A percentile compares a stretch with the other conserved stretches of the same genome.
Evolutionary conservation across 2,888 invertebrate genomes (phyloP).

Genomic region (Philereme vetulata): DNA sequence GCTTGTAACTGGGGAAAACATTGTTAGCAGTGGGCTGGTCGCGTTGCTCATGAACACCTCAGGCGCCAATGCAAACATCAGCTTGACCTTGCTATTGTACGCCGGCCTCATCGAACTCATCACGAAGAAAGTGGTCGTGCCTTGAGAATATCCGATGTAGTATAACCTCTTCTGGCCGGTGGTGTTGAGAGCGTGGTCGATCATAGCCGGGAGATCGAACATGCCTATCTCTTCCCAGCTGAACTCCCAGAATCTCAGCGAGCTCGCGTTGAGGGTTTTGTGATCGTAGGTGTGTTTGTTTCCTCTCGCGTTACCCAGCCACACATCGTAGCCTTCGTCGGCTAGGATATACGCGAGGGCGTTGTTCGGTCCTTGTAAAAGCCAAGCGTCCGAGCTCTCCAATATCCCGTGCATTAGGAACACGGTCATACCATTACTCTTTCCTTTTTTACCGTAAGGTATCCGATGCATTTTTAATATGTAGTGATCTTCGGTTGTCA

Average conservation of each 20-base stretch:
- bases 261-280: slow-evolving; percentile 43
- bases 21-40: slow-evolving; percentile 44
- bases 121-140: slow-evolving; percentile 84
- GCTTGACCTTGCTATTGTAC: slow-evolving; percentile 81
- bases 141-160: slow-evolving; percentile 89
- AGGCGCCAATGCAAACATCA: slow-evolving; percentile 84
- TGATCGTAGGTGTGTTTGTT: slow-evolving; percentile 79
- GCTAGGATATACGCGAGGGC: slow-evolving; percentile 86
- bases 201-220: slow-evolving; percentile 88
- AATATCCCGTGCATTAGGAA: slow-evolving; percentile 92
- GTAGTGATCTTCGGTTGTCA: slow-evolving; percentile 64
- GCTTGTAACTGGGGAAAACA: slow-evolving; percentile 53
- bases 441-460: slow-evolving; percentile 36
- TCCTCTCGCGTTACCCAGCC: slow-evolving; percentile 93
- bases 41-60: slow-evolving; percentile 41
- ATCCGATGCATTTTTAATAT: slow-evolving; percentile 63
- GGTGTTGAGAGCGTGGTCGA: slow-evolving; percentile 83
- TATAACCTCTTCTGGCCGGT: slow-evolving; percentile 81
- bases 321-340: slow-evolving; percentile 88
- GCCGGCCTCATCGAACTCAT: slow-evolving; percentile 80
- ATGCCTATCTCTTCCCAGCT: slow-evolving; percentile 90
- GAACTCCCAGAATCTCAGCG: slow-evolving; percentile 65
- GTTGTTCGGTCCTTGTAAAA: slow-evolving; percentile 84
- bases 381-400: slow-evolving; percentile 59
- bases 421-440: slow-evolving; percentile 65